Evolutionary conservation across 2,888 invertebrate species (phyloP).

Genomic region (Tetramorium bicarinatum): DNA sequence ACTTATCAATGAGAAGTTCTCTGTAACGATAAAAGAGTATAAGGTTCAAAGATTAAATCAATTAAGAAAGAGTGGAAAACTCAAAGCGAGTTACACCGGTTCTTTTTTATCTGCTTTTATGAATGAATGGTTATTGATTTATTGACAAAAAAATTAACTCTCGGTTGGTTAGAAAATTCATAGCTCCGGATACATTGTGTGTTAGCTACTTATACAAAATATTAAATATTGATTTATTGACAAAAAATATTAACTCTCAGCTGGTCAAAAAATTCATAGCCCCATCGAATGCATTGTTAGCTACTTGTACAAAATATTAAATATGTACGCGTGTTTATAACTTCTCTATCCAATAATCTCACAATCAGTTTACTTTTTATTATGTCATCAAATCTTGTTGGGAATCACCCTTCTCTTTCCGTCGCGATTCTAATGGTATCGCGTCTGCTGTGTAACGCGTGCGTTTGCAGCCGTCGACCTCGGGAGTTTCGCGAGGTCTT

Average conservation of each 20-base stretch:
- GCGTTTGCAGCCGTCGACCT: constrained; percentile 1
- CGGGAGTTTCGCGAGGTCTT: constrained; percentile 7
- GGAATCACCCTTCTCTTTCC: not conserved
- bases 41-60: not conserved
- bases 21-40: not conserved
- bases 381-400: not conserved
- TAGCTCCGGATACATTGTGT: not conserved
- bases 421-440: not conserved
- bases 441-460: constrained; percentile 4
- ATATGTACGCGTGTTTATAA: not conserved
- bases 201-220: not conserved
- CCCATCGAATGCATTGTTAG: not conserved
- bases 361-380: not conserved
- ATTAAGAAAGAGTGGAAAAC: not conserved
- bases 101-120: not conserved
- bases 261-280: not conserved
- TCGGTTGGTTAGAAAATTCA: not conserved
- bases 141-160: not conserved
- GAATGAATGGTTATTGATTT: constrained; percentile 8
- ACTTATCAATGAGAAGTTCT: not conserved
- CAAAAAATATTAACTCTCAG: not conserved
- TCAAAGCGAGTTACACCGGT: not conserved
- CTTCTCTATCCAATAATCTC: not conserved
- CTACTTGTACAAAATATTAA: not conserved
- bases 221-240: not conserved